Evolutionary conservation across 1,140 invertebrate species (phyloP), one percentile per base, ranked within the genome.

Genomic region (Drosophila truncata): DNA sequence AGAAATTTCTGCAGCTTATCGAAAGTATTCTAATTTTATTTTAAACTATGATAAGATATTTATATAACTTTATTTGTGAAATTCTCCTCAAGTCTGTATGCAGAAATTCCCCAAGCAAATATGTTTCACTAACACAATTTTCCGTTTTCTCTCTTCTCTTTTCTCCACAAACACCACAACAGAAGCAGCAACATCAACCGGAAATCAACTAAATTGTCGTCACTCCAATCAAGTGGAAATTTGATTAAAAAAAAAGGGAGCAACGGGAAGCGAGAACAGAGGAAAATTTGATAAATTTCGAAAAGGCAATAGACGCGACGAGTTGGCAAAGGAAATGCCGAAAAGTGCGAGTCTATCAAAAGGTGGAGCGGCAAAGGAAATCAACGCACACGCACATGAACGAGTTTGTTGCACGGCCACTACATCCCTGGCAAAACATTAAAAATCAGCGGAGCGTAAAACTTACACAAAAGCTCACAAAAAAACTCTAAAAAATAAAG

Each of bases 181-280:
- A 81, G 65, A 42, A 31, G 66, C 61, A 58, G 55, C 62, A 77
- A 77, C 74, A 67, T 70, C 75, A 83, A 80, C 77, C 61, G 84
- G 74, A 88, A 88, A 90, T 88, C 85, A 79, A 85, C 81, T 77
- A 85, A 88, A 88, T 90, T 88, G 84, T 90, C 85, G 82, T 81
- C 78, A 85, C 81, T 88, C 82, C 85, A 87, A 74, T 87, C 85
- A 88, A 88, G 85, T 90, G 85, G 82, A 88, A 88, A 88, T 88
- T 88, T 88, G 85, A 88, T 88, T 88, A 88, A 88, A 80, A 33
- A 27, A 78, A 61, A 41, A 55, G 44, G 33, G 49, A 60, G 63
- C 54, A 20, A 31, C 37, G 44, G 47, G 8, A 18, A 44, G 27
- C 46, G 41, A 72, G 41, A 29, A 62, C 37, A 50, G 69, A 78